Evolutionary conservation across 2,888 invertebrate genomes (phyloP).

Genomic region (Pristionchus fissidentatus): DNA sequence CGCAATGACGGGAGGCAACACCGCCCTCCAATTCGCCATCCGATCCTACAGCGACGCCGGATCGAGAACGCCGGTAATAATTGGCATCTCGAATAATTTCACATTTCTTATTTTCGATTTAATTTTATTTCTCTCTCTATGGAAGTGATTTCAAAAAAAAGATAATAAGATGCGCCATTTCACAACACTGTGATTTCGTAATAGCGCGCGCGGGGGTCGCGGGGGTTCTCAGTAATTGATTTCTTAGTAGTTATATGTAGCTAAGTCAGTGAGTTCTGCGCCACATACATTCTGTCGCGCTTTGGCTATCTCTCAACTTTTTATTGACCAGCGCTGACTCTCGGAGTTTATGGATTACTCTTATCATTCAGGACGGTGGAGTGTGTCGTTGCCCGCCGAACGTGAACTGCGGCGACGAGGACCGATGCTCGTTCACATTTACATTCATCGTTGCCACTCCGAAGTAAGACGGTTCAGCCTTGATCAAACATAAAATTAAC

Average conservation of each 20-base stretch:
- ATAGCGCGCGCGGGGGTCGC: too few relatives aligned
- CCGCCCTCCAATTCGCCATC: slow-evolving; percentile 35
- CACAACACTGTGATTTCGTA: too few relatives aligned
- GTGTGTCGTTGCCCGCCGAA: slow-evolving; percentile 25
- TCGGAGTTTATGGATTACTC: background rate
- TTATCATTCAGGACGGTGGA: slow-evolving; percentile 43
- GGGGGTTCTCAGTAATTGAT: too few relatives aligned
- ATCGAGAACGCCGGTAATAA: slow-evolving; percentile 28
- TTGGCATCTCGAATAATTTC: background rate
- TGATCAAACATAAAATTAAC: background rate
- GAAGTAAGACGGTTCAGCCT: slow-evolving; percentile 23
- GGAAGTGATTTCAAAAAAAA: too few relatives aligned
- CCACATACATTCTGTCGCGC: too few relatives aligned
- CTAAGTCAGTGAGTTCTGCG: too few relatives aligned
- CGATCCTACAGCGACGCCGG: slow-evolving; percentile 27
- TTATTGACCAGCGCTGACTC: too few relatives aligned
- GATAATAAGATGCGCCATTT: background rate
- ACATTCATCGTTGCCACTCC: slow-evolving; percentile 45
- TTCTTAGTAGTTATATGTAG: too few relatives aligned
- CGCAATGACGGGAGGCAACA: background rate
- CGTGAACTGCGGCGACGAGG: background rate
- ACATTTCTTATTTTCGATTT: background rate
- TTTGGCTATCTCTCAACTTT: background rate
- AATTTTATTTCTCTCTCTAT: background rate
- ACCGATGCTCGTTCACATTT: slow-evolving; percentile 36